Evolutionary conservation across 1,140 invertebrate genomes (phyloP), one percentile per base, ranked within the genome.

Genomic region (Hyles euphorbiae): DNA sequence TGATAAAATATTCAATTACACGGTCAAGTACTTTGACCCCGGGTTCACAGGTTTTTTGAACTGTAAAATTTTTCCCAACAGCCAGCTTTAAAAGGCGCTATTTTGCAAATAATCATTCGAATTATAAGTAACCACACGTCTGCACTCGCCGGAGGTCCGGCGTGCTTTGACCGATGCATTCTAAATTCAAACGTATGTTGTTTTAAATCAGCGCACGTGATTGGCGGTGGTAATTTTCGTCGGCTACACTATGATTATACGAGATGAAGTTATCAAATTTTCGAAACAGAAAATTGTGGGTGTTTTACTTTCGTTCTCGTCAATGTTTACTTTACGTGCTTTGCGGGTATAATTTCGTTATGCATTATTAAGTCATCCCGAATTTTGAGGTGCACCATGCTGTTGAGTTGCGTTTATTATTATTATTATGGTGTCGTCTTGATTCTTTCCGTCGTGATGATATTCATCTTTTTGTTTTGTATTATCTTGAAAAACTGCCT

Each of bases 211-310:
- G 46, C 55, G 58, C 64, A 63, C 68, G 67, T 74, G 72, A 77
- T 72, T 70, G 70, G 71, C 63, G 56, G 73, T 66, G 69, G 63
- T 64, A 64, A 73, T 77, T 73, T 67, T 60, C 54, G n/a, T 47
- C 48, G 45, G 44, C 64, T 61, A 64, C 74, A 65, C 78, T 74
- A 64, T 83, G 56, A 81, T 83, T 81, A 81, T 53, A 47, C 45
- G 65, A 77, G 73, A 81, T 83, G 72, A 76, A 83, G 80, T 76
- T 78, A 81, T 83, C 74, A 81, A 79, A 74, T 69, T 71, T 78
- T 69, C 65, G 63, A 73, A 40, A 68, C 54, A 70, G 63, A 59
- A 83, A 81, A 83, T 81, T 83, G 72, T 63, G 49, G 68, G 70
- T 36, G 67, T 64, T 63, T 50, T 58, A 69, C 72, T 81, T 65